Evolutionary conservation across 2,888 invertebrate genomes (phyloP), one percentile per base, ranked within the genome.

Genomic region (Operophtera brumata): DNA sequence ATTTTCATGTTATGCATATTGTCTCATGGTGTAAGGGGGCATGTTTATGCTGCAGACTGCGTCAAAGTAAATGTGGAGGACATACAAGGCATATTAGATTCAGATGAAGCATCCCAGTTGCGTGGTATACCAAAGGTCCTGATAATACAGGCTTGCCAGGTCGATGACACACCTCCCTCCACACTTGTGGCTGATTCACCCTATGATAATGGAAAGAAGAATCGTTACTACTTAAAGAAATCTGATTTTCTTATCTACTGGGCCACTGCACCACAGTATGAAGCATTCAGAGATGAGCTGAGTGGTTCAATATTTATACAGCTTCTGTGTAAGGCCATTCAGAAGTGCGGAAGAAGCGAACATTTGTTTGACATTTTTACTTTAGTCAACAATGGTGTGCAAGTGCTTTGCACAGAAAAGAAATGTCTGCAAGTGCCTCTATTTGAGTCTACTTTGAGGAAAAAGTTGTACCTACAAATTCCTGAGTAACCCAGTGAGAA

Each of bases 121-220:
- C 66, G 71, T 50, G 75, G 77, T 0, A 84, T 84, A 37, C 90
- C 90, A 0, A 90, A 90, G 59, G 67, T 90, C 2, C 61, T 90
- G 11, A 81, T 90, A 47, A 66, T 90, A 51, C 87, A 90, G 69
- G 90, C 90, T 7, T 90, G 90, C 58, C 88, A 88, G 66, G 77
- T 80, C n/a, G 73, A 81, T 58, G 75, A 79, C 14, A 54, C 62
- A 11, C 57, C 72, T 40, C 53, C 54, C 13, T 59, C 64, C 1
- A 62, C 47, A 14, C 46, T 88, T 14, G 80, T 82, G 26, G 71
- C 87, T 20, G 90, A 89, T 69, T 71, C 71, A 10, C 77, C 80
- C 7, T 4, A 30, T 35, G 28, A 11, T 0, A 35, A 41, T 41
- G 30, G 36, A n/a, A 56, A 49, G 42, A 47, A 69, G 20, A 67